phyloP scores from a whole-genome alignment of 2,113 vertebrate genomes.

The Rhodinocichla rosea region DNA sequence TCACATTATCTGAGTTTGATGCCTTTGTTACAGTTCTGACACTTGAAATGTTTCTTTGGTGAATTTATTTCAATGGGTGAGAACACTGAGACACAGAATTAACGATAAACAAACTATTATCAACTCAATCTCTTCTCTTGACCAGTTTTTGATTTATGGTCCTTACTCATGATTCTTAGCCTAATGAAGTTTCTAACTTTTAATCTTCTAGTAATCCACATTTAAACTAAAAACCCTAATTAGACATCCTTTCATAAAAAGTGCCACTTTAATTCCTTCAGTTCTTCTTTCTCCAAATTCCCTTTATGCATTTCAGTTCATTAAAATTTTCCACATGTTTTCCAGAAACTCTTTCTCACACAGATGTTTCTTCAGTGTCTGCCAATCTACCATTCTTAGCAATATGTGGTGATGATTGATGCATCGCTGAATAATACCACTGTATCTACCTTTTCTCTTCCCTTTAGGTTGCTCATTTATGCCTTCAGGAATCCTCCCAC shows the following conservation, averaged over 20 bases:
- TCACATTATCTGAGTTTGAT: fast-evolving
- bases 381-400: neutral
- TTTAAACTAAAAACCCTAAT: neutral
- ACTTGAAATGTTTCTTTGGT: neutral
- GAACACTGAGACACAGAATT: neutral
- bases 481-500: neutral
- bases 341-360: neutral
- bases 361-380: neutral
- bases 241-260: neutral
- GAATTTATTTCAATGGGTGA: neutral
- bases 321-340: neutral
- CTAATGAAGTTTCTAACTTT: neutral
- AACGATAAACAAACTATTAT: neutral
- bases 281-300: neutral
- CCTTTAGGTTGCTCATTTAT: neutral
- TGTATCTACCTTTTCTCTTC: neutral
- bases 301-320: neutral
- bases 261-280: neutral
- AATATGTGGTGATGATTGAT: neutral
- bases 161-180: neutral
- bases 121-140: neutral
- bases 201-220: neutral
- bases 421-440: neutral
- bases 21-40: neutral
- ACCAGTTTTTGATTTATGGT: neutral